phyloP scores from a whole-genome alignment of 2,797 vertebrate genomes.

The Catamblyrhynchus diadema region DNA sequence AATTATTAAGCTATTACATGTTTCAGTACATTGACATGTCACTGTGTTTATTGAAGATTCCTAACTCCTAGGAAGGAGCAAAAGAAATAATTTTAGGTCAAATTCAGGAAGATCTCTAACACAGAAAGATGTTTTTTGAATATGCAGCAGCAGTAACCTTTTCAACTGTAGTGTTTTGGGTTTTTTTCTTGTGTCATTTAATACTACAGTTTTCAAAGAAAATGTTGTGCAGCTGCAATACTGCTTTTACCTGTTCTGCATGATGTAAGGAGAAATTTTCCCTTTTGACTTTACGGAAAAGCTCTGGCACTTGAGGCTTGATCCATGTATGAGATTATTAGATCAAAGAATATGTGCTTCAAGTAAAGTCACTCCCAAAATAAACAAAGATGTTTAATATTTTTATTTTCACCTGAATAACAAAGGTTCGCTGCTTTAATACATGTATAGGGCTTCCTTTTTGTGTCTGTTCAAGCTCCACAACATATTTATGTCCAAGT shows the following conservation, averaged over 20 bases:
- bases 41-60: neutral
- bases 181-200: neutral
- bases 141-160: neutral
- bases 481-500: neutral
- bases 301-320: neutral
- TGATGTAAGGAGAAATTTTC: neutral
- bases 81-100: neutral
- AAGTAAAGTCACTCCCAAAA: neutral
- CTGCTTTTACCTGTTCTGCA: neutral
- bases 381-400: neutral
- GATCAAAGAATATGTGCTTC: neutral
- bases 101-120: neutral
- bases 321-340: neutral
- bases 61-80: neutral
- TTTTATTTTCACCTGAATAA: neutral
- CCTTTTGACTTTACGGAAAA: neutral
- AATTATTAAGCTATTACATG: neutral
- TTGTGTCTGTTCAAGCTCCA: neutral
- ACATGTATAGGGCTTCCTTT: neutral
- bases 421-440: neutral
- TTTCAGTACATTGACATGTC: neutral
- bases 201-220: neutral
- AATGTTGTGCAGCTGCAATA: neutral
- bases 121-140: neutral
- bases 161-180: accelerated